Percentiles rank a stretch among this genome's conserved stretches.
These are phyloP conservation scores for Pharmacophagus antenor DNA, from an alignment of 2,888 invertebrate species.

Conservation along the genomic window DNA sequence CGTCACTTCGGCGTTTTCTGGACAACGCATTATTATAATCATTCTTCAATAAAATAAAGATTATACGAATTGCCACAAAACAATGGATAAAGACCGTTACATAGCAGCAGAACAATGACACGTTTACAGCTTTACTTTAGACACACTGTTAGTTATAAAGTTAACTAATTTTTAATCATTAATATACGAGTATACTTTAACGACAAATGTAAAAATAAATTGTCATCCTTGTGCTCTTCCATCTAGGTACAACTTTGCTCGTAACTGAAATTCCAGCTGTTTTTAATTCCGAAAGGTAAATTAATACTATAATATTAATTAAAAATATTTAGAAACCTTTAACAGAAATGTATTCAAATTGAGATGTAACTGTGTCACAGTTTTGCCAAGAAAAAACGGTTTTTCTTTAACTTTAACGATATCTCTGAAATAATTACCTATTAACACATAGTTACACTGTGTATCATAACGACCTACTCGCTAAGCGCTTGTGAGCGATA, in stretches of 20 bases:
- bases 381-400: background rate
- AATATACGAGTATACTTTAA: no score
- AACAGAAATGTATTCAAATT: background rate
- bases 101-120: no score
- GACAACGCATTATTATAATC: slow-evolving; percentile 51
- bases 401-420: background rate
- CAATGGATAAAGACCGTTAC: no score
- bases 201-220: no score
- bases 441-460: slow-evolving; percentile 14
- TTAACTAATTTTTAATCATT: no score
- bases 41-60: slow-evolving; percentile 51
- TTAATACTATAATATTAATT: background rate
- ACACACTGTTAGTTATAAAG: no score
- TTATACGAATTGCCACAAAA: background rate
- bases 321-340: background rate
- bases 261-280: no score
- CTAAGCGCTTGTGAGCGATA: slow-evolving; percentile 10
- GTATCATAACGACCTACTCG: slow-evolving; percentile 18
- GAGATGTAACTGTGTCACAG: background rate
- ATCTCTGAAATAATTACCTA: slow-evolving; percentile 16
- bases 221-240: no score
- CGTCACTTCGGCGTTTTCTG: slow-evolving; percentile 56
- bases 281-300: background rate
- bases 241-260: no score
- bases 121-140: no score